phyloP scores from a whole-genome alignment of 2,888 invertebrate genomes.

The Dasypolia templi region DNA sequence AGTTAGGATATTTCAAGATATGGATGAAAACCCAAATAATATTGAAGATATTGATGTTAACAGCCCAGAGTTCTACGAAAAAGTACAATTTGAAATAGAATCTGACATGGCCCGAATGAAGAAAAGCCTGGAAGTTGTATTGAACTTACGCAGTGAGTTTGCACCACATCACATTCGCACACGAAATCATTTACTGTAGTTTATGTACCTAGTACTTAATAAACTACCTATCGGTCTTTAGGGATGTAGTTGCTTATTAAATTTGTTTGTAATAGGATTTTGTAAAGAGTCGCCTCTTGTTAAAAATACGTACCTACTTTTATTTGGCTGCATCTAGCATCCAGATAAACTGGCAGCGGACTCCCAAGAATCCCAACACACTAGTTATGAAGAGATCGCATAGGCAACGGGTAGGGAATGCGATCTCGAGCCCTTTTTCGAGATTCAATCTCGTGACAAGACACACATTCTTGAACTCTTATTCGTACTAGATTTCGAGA shows the following conservation, averaged over 20 bases:
- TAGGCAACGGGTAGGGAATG: neutral
- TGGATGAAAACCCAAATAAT: conserved; percentile 46
- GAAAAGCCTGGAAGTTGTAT: conserved; percentile 72
- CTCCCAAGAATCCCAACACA: too few relatives aligned
- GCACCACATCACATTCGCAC: neutral
- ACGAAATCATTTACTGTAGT: neutral
- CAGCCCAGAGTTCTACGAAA: conserved; percentile 75
- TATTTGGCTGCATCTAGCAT: neutral
- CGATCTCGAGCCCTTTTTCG: neutral
- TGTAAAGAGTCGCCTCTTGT: too few relatives aligned
- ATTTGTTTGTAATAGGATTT: neutral
- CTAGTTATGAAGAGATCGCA: neutral
- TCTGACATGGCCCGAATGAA: conserved; percentile 75
- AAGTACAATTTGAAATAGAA: conserved; percentile 75
- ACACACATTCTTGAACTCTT: neutral
- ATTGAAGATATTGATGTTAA: conserved; percentile 74
- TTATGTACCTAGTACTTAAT: neutral
- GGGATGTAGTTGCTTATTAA: neutral
- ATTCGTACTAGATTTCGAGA: neutral
- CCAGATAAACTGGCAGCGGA: neutral
- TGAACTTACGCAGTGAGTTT: conserved; percentile 77
- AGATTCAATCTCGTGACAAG: neutral
- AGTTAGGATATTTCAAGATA: neutral
- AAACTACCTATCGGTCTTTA: neutral
- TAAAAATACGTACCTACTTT: neutral